A percentile compares a stretch with the other conserved stretches of the same genome.
Conservation (phyloP, 2,888 invertebrate species). For the Shargacucullia verbasci region DNA sequence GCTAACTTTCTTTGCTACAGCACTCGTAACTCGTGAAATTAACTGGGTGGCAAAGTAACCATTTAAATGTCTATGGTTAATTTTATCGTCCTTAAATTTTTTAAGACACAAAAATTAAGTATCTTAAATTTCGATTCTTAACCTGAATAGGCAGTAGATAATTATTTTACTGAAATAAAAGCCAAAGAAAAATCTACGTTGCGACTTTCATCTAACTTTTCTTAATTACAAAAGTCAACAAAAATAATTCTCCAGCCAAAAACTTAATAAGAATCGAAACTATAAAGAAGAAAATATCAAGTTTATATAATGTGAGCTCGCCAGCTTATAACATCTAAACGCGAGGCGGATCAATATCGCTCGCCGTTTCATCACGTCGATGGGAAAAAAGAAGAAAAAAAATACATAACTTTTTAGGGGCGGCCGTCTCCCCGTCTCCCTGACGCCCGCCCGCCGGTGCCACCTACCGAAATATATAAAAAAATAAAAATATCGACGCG, state of each 20-base stretch:
- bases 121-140: no score
- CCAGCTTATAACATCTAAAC: conserved; percentile 52
- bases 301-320: conserved; percentile 31
- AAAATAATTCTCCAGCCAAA: conserved; percentile 35
- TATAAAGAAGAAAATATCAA: conserved; percentile 47
- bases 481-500: conserved; percentile 72
- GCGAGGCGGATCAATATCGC: conserved; percentile 83
- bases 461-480: conserved; percentile 72
- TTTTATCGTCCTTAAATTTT: no score
- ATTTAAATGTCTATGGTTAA: no score
- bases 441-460: conserved; percentile 56
- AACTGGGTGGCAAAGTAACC: no score
- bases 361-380: conserved; percentile 86
- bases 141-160: no score
- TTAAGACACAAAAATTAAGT: no score
- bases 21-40: no score
- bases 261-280: conserved; percentile 33
- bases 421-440: conserved; percentile 69
- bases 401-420: conserved; percentile 89
- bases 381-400: conserved; percentile 88
- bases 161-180: background rate
- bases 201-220: background rate
- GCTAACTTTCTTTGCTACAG: no score
- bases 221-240: conserved; percentile 33
- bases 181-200: conserved; percentile 12